Evolutionary conservation across 1,140 invertebrate genomes (phyloP).

Genomic region (Wiebesia pumilae): DNA sequence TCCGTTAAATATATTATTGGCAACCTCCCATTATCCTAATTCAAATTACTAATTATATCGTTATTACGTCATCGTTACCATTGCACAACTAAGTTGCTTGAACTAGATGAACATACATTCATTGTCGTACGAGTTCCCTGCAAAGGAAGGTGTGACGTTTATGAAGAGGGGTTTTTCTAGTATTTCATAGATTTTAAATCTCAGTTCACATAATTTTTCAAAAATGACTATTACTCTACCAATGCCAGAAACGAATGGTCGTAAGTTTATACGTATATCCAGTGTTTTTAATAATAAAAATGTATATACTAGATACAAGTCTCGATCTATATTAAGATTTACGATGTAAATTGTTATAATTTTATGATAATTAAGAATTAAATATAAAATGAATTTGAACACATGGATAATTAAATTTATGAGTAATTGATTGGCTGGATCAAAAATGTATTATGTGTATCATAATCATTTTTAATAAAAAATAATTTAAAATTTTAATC

Average conservation of each 20-base stretch:
- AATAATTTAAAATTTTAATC: too few relatives aligned
- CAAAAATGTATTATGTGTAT: too few relatives aligned
- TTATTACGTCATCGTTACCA: slow-evolving; percentile 32
- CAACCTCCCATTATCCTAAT: not conserved
- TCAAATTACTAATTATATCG: slow-evolving; percentile 40
- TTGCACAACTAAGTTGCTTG: slow-evolving; percentile 30
- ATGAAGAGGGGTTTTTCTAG: not conserved
- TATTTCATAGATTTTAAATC: not conserved
- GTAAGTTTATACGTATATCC: slow-evolving; percentile 26
- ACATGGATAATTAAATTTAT: too few relatives aligned
- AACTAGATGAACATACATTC: not conserved
- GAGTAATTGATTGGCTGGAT: too few relatives aligned
- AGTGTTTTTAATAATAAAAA: not conserved
- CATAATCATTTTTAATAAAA: too few relatives aligned
- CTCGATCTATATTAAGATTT: not conserved
- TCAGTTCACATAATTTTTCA: not conserved
- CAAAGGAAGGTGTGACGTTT: not conserved
- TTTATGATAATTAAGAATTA: too few relatives aligned
- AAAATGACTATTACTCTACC: slow-evolving; percentile 53
- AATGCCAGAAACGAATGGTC: slow-evolving; percentile 32
- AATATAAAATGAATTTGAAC: too few relatives aligned
- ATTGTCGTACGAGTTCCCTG: slow-evolving; percentile 18
- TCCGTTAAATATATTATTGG: not conserved
- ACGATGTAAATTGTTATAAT: not conserved
- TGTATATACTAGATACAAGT: not conserved